phyloP scores from a whole-genome alignment of 1,140 invertebrate species.

The Procambarus virginalis region DNA sequence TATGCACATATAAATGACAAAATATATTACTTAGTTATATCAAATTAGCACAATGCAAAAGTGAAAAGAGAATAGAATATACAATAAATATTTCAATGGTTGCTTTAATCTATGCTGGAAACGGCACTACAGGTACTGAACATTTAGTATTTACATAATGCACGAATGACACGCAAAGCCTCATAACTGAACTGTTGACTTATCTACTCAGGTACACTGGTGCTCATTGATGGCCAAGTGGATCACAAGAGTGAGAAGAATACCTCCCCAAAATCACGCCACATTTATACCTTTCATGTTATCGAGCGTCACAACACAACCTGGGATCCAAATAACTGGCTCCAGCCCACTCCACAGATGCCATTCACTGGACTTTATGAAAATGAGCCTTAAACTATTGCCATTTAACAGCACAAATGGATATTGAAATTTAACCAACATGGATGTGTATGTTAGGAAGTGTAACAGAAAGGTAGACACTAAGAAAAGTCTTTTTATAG shows the following conservation, averaged over 20 bases:
- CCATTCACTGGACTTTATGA: slow-evolving; percentile 75
- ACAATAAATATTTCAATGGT: too few relatives aligned
- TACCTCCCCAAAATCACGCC: slow-evolving; percentile 86
- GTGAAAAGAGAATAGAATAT: too few relatives aligned
- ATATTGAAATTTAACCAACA: too few relatives aligned
- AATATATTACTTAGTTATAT: too few relatives aligned
- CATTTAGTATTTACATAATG: too few relatives aligned
- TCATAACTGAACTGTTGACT: neutral
- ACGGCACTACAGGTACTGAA: too few relatives aligned
- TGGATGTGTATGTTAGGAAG: too few relatives aligned
- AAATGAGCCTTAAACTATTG: slow-evolving; percentile 25
- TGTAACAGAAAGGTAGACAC: neutral
- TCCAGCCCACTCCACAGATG: slow-evolving; percentile 80
- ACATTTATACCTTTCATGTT: slow-evolving; percentile 97
- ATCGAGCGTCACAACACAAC: slow-evolving; percentile 85
- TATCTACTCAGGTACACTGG: slow-evolving; percentile 82
- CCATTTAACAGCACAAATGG: neutral
- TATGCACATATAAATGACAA: too few relatives aligned
- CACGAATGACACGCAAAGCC: too few relatives aligned
- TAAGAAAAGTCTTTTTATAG: too few relatives aligned
- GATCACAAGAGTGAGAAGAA: slow-evolving; percentile 94
- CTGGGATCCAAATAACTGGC: slow-evolving; percentile 91
- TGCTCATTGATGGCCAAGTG: slow-evolving; percentile 94
- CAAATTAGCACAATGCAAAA: too few relatives aligned
- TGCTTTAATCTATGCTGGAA: too few relatives aligned